Evolutionary conservation across 2,888 invertebrate genomes (phyloP), one percentile per base, ranked within the genome.

Genomic region (Portevinia maculata): DNA sequence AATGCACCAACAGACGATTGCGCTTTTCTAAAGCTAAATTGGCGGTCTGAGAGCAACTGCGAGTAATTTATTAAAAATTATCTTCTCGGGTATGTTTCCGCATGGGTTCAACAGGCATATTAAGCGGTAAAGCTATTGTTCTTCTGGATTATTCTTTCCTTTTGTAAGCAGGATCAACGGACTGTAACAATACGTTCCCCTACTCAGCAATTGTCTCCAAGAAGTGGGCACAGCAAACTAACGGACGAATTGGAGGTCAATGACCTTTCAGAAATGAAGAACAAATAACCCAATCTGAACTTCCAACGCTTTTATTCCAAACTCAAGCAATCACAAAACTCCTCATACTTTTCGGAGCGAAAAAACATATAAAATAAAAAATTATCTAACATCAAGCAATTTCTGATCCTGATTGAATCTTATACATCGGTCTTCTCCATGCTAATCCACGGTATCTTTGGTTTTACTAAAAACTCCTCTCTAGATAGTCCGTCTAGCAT

Each of bases 401-500:
- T 4, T 28, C 15, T 28, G 2, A 15, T 15, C 41, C 7, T 1
- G 21, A n/a, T 15, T 28, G 52, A 11, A 21, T 4, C 67, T 75
- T 85, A 79, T n/a, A 83, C 71, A 24, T 48, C 85, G 71, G 87
- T 86, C 71, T 88, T 89, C 39, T 88, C 86, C 60, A 89, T 62
- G 69, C 88, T 86, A 30, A 92, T 86, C 94, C 94, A 94, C 32
- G 88, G 88, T 71, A 94, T 91, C 73, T 92, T 91, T 3, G 93
- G 92, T 87, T 93, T 93, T 79, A 91, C 89, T 71, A 93, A 90
- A 81, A 94, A 91, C 53, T 93, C 91, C 81, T 93, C 92, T 79
- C 92, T 91, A 1, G 92, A 89, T 55, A 94, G 88, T 86, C 91
- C 91, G 86, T 94, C 94, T 84, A 94, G 87, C 86, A 92, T 89